phyloP scores from a whole-genome alignment of 2,888 invertebrate genomes.

The Acronicta aceris region DNA sequence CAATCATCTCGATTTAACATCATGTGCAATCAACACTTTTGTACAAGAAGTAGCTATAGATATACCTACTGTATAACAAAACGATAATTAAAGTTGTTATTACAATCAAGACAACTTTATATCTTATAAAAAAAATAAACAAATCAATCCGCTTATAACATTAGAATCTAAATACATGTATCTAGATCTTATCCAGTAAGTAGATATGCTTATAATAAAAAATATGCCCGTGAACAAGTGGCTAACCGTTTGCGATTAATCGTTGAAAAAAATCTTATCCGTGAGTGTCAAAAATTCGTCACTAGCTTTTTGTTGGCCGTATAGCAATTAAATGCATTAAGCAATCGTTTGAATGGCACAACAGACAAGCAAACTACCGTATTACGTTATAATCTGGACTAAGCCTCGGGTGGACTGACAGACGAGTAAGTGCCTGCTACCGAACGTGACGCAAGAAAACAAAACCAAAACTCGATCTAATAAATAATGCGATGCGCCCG shows the following conservation, averaged over 20 bases:
- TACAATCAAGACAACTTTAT: slow-evolving; percentile 9
- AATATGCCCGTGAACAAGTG: slow-evolving; percentile 48
- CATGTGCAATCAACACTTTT: slow-evolving; percentile 69
- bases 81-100: slow-evolving; percentile 42
- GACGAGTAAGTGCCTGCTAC: slow-evolving; percentile 83
- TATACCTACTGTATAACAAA: slow-evolving; percentile 7
- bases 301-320: slow-evolving; percentile 63
- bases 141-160: slow-evolving; percentile 41
- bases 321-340: slow-evolving; percentile 81
- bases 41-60: slow-evolving; percentile 18
- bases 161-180: slow-evolving; percentile 27
- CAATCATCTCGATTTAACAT: slow-evolving; percentile 73
- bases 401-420: slow-evolving; percentile 82
- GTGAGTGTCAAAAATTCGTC: slow-evolving; percentile 61
- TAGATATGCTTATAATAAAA: slow-evolving; percentile 41
- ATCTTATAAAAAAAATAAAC: slow-evolving; percentile 19
- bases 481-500: slow-evolving; percentile 83
- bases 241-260: slow-evolving; percentile 55
- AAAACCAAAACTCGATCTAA: slow-evolving; percentile 81
- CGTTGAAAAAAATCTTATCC: slow-evolving; percentile 53
- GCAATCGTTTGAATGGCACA: slow-evolving; percentile 79
- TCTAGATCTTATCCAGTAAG: slow-evolving; percentile 42
- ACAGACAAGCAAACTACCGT: slow-evolving; percentile 84
- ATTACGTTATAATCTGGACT: slow-evolving; percentile 87
- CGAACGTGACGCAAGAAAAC: slow-evolving; percentile 75